These are phyloP conservation scores for Macrochelys suwanniensis DNA, from an alignment of 2,797 vertebrate species.

Conservation along the genomic window DNA sequence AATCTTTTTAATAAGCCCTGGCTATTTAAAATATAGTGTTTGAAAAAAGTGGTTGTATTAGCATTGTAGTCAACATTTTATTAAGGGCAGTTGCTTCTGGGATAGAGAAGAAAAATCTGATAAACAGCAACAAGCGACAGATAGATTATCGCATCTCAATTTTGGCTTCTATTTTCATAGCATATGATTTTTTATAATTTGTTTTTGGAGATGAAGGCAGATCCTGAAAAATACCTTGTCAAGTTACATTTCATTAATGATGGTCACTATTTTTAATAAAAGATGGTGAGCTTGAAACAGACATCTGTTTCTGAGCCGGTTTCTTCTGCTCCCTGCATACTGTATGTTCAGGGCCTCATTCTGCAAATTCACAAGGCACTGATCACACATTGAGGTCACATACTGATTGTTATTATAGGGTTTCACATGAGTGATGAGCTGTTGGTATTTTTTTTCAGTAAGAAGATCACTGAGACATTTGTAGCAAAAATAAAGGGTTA, in stretches of 20 bases:
- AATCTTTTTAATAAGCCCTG: not conserved
- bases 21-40: not conserved
- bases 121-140: not conserved
- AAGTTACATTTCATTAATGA: not conserved
- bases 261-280: constrained; percentile 2
- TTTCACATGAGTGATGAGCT: not conserved
- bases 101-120: constrained; percentile 1
- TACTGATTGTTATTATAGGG: not conserved
- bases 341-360: not conserved
- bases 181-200: not conserved
- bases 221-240: not conserved
- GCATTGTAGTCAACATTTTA: not conserved
- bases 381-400: not conserved
- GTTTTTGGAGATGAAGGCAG: not conserved
- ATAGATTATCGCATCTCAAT: constrained; percentile 5
- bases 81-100: not conserved
- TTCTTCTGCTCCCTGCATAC: not conserved
- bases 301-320: not conserved
- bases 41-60: not conserved
- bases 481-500: not conserved
- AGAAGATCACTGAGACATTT: not conserved
- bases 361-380: not conserved
- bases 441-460: not conserved
- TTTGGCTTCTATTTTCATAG: constrained; percentile 14
- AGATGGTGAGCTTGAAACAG: not conserved